These are phyloP conservation scores for Sebastes fasciatus DNA, from an alignment of 2,113 vertebrate species.

Conservation along the genomic window DNA sequence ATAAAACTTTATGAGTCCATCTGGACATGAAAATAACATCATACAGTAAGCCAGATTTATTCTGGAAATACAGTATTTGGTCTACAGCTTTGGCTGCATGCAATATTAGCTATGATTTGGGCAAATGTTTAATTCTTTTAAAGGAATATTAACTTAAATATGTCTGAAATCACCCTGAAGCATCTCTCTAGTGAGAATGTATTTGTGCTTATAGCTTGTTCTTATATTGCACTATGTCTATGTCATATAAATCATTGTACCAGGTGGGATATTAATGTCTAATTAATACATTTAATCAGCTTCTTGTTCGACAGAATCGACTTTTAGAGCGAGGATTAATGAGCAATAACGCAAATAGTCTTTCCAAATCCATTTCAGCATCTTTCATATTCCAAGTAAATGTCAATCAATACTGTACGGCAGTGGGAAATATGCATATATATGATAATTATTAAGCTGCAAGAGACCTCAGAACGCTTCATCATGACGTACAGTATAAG, in stretches of 20 bases:
- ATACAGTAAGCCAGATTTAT: neutral
- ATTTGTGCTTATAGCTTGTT: constrained; percentile 50
- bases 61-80: constrained; percentile 27
- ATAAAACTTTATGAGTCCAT: neutral
- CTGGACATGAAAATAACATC: constrained; percentile 19
- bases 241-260: neutral
- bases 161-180: constrained; percentile 24
- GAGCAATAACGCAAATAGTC: constrained; percentile 13
- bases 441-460: neutral
- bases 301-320: neutral
- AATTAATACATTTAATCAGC: neutral
- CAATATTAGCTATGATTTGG: constrained; percentile 15
- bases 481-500: too few species aligned
- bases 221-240: neutral
- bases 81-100: constrained; percentile 31
- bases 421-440: constrained; percentile 43
- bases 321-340: neutral
- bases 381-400: constrained; percentile 18
- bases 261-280: constrained; percentile 4
- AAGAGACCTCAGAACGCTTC: neutral
- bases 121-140: neutral
- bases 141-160: constrained; percentile 3
- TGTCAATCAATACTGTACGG: constrained; percentile 20
- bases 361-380: constrained; percentile 15
- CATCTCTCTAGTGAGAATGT: constrained; percentile 4